Conservation (phyloP, 2,888 invertebrate genomes). For the Microdon myrmicae region DNA sequence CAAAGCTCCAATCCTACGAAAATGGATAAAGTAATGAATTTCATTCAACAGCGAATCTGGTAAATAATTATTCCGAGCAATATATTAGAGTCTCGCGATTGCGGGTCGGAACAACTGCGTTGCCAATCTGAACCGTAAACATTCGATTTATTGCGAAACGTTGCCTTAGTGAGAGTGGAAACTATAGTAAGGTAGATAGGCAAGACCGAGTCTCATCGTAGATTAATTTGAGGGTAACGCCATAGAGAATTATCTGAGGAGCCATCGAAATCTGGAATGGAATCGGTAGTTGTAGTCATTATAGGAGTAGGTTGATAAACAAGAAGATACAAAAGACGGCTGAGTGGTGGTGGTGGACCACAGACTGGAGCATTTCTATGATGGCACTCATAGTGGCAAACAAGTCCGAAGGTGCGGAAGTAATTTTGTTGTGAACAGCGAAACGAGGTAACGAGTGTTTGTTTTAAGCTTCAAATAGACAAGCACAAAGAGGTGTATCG, state of each 20-base stretch:
- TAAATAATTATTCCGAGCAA: conserved; percentile 51
- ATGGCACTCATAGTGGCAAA: no score
- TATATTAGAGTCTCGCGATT: conserved; percentile 45
- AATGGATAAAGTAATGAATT: conserved; percentile 47
- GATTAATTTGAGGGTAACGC: conserved; percentile 48
- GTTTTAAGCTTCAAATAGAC: no score
- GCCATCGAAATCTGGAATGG: conserved; percentile 42
- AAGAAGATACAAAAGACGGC: no score
- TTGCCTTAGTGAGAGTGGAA: conserved; percentile 26
- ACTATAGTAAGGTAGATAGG: neutral
- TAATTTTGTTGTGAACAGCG: no score
- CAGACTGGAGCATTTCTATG: no score
- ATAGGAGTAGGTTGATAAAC: conserved; percentile 37
- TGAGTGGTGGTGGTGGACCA: no score
- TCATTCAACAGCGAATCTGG: conserved; percentile 27
- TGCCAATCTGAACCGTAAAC: conserved; percentile 48
- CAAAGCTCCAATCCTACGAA: conserved; percentile 22
- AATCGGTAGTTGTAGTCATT: conserved; percentile 48
- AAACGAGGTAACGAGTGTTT: no score
- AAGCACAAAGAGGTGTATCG: no score
- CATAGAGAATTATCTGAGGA: conserved; percentile 33
- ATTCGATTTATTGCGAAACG: conserved; percentile 49
- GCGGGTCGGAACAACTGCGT: conserved; percentile 44
- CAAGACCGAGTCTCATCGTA: conserved; percentile 10
- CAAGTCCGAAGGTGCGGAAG: no score